Base-by-base conservation (phyloP, 2,888 invertebrate genomes). In the Graphium colonna region DNA sequence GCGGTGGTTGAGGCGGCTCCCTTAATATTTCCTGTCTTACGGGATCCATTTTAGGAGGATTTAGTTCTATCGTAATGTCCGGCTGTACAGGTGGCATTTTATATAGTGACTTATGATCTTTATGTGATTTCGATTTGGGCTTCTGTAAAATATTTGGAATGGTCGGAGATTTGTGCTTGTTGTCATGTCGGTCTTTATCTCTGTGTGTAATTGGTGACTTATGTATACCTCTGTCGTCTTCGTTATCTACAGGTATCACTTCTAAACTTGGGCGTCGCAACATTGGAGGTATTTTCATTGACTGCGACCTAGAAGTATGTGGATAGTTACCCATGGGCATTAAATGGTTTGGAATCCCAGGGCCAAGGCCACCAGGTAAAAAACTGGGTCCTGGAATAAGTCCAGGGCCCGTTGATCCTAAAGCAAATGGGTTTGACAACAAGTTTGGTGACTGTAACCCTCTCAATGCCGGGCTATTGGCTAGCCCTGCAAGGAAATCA, bases 31-130 rank as follows among this genome's bases (percentile, higher is more conserved):
- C 82, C 28, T 62, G 74, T 63, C 73, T 73, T 16, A 75, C 65
- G 7, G 75, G 70, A 54, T 87, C 86, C 41, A 73, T 52, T 69
- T 79, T 82, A 33, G 90, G 88, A 60, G 89, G 88, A 70, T 90
- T 90, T 61, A 90, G 78, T 77, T 92, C 91, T 61, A 92, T 92
- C 18, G 92, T 92, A 54, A 92, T 91, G 68, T 92, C 92, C 39
- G 90, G 90, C 52, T 88, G 87, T 26, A 90, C 74, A 43, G 82
- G 84, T 36, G 90, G 88, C 87, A 90, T 87, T 75, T 87, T 88
- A 62, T 79, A 87, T 58, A 86, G 59, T 36, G 82, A 70, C 69
- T 90, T 90, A 60, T 87, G 85, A 63, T 88, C 89, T 71, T 88
- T 90, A 67, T 77, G 79, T 31, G 81, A 77, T 63, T 88, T 90